Percentiles rank a stretch among this genome's conserved stretches.
These are phyloP conservation scores for Eumaeus atala DNA, from an alignment of 1,140 invertebrate species.

Conservation along the genomic window DNA sequence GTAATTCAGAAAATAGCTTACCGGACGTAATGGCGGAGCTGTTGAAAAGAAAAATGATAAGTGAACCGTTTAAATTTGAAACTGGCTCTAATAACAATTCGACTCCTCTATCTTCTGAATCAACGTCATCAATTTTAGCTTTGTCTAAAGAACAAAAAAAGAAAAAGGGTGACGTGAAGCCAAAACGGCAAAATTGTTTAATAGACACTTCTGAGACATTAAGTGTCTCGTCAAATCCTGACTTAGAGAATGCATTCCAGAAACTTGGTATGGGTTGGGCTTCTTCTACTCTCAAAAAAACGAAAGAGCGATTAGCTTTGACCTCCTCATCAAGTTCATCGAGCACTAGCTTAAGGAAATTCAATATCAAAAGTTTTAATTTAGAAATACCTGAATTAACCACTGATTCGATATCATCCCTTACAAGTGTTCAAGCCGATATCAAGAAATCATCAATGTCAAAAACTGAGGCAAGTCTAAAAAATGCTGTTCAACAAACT, in stretches of 20 bases:
- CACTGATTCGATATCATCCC: constrained; percentile 39
- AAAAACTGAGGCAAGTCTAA: constrained; percentile 28
- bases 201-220: constrained; percentile 62
- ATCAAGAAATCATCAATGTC: constrained; percentile 21
- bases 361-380: constrained; percentile 48
- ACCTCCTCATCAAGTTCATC: constrained; percentile 78
- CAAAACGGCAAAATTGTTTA: constrained; percentile 46
- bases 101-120: constrained; percentile 54
- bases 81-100: constrained; percentile 54
- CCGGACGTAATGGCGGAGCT: constrained; percentile 66
- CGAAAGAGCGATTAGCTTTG: constrained; percentile 77
- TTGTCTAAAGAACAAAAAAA: constrained; percentile 43
- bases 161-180: constrained; percentile 35
- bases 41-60: constrained; percentile 64
- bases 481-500: constrained; percentile 53
- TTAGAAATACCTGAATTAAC: constrained; percentile 39
- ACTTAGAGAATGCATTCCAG: constrained; percentile 76
- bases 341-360: constrained; percentile 55
- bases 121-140: constrained; percentile 51
- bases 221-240: constrained; percentile 63
- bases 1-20: constrained; percentile 64
- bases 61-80: constrained; percentile 60
- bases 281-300: constrained; percentile 79
- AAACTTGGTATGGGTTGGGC: constrained; percentile 79
- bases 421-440: constrained; percentile 25